These are phyloP conservation scores for Scytalopus superciliaris DNA, from an alignment of 2,113 vertebrate species.

Conservation along the genomic window DNA sequence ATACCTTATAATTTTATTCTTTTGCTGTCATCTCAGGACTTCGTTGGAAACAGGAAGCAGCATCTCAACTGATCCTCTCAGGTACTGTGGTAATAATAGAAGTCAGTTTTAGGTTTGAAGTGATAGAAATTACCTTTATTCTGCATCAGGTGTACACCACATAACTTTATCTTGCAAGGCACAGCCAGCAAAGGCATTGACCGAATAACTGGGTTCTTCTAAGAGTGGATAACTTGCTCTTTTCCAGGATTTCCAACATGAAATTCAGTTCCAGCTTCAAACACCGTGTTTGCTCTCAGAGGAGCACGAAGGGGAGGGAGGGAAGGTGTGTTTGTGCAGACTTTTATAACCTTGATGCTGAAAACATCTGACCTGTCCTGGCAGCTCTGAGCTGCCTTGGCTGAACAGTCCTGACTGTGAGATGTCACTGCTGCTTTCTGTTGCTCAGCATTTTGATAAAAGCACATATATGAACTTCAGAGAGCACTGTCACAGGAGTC, in stretches of 20 bases:
- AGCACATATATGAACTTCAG: background rate
- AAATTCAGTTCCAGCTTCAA: background rate
- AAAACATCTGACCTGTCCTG: background rate
- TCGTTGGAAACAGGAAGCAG: slow-evolving; percentile 77
- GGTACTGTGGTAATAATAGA: slow-evolving; percentile 37
- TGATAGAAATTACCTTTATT: background rate
- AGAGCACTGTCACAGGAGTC: background rate
- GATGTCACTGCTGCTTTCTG: background rate
- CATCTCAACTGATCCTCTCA: slow-evolving; percentile 69
- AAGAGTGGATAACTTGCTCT: background rate
- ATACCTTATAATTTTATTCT: slow-evolving; percentile 52
- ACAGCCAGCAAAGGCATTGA: background rate
- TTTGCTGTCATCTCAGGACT: slow-evolving; percentile 71
- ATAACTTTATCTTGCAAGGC: fast-evolving
- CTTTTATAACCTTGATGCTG: background rate
- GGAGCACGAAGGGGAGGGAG: background rate
- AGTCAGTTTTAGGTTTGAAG: background rate
- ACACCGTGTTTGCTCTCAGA: background rate
- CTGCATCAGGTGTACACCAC: background rate
- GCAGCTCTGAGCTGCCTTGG: background rate
- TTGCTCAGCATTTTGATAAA: background rate
- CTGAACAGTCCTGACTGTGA: background rate
- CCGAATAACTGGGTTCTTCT: background rate
- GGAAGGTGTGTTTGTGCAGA: background rate
- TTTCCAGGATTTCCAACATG: background rate